Conservation (phyloP, 37 sponge, comb jelly and placozoan genomes). For the Amphimedon queenslandica region DNA sequence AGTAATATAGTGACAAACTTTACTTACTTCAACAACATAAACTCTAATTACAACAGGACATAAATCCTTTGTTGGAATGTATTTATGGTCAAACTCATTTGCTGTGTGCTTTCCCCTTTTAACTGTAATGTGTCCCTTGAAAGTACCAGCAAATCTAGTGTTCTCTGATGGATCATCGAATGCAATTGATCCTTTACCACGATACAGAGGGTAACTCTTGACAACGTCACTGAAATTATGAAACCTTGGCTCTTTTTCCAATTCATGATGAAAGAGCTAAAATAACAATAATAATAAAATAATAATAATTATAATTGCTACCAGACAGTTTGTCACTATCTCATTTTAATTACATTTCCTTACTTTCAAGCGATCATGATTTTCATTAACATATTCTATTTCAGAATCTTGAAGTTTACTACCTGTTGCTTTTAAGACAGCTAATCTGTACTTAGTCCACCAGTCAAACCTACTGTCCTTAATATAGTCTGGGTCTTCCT, state of each 20-base stretch:
- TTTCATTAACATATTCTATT: conserved; percentile 44
- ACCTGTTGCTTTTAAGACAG: conserved; percentile 31
- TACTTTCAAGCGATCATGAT: conserved; percentile 45
- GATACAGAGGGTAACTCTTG: conserved; percentile 59
- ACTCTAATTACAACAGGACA: too few relatives aligned
- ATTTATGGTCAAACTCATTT: neutral
- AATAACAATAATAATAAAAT: neutral
- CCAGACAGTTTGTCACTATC: neutral
- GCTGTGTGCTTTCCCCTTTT: neutral
- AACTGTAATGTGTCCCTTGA: conserved; percentile 65
- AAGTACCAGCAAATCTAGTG: conserved; percentile 32
- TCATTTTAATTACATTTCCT: conserved; percentile 2
- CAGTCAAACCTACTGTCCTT: too few relatives aligned
- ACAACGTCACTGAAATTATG: conserved; percentile 54
- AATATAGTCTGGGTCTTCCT: too few relatives aligned
- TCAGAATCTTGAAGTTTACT: conserved; percentile 9
- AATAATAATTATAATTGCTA: neutral
- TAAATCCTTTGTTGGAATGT: too few relatives aligned
- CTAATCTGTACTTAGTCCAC: conserved; percentile 86
- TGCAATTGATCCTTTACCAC: conserved; percentile 63
- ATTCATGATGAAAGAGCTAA: neutral
- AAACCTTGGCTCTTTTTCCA: conserved; percentile 57
- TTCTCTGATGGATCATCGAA: conserved; percentile 38
- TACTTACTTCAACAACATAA: too few relatives aligned
- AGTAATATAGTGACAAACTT: too few relatives aligned